Evolutionary conservation across 2,113 vertebrate species (phyloP).

Genomic region (Otis tarda): DNA sequence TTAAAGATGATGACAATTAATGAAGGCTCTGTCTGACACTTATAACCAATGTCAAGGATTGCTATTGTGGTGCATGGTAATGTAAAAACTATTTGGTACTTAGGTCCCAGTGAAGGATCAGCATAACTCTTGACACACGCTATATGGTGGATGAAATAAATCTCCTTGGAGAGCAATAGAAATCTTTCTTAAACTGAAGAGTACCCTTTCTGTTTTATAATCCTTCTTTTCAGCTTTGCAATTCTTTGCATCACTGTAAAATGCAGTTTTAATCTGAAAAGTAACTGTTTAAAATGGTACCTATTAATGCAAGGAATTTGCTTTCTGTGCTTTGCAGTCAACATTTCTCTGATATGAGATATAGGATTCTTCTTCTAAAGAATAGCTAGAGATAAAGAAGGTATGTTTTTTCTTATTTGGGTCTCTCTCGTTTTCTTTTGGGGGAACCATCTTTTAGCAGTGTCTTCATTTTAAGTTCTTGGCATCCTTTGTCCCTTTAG

Average conservation of each 20-base stretch:
- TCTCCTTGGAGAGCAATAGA: conserved; percentile 23
- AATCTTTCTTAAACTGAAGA: conserved; percentile 31
- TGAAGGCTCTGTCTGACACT: conserved; percentile 29
- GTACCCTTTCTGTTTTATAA: background rate
- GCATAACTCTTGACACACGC: conserved; percentile 20
- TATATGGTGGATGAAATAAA: conserved; percentile 28
- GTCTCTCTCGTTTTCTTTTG: background rate
- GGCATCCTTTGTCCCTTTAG: background rate
- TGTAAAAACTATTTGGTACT: conserved; percentile 28
- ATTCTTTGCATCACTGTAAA: conserved; percentile 16
- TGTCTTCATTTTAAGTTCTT: background rate
- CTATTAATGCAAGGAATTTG: background rate
- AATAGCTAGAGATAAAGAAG: background rate
- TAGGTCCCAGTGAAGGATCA: conserved; percentile 20
- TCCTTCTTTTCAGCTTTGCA: conserved; percentile 31
- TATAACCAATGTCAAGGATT: conserved; percentile 50
- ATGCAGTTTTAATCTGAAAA: conserved; percentile 29
- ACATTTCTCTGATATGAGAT: background rate
- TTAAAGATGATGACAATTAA: conserved; percentile 50
- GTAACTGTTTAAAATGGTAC: background rate
- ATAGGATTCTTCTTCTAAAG: background rate
- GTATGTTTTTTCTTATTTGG: background rate
- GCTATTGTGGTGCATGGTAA: conserved; percentile 30
- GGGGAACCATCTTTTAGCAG: background rate
- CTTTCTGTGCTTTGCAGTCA: background rate